Conservation (phyloP, 2,888 invertebrate species). For the Lydus trimaculatus region DNA sequence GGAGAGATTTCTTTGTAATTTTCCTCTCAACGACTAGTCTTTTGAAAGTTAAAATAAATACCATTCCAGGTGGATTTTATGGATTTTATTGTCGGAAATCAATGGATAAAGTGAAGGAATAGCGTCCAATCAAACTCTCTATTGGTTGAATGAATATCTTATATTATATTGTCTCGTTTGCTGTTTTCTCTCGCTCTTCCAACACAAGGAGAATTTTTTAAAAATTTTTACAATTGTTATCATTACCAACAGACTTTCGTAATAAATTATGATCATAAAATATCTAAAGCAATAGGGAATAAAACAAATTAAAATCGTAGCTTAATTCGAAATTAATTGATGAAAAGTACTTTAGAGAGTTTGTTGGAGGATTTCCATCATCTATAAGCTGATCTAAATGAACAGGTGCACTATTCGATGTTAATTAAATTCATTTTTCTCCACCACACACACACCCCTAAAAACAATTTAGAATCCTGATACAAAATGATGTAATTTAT, state of each 20-base stretch:
- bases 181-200: too few relatives aligned
- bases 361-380: not conserved
- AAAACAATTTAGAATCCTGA: not conserved
- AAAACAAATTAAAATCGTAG: not conserved
- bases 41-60: conserved; percentile 1
- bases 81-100: conserved; percentile 3
- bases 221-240: not conserved
- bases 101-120: not conserved
- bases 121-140: not conserved
- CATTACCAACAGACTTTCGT: not conserved
- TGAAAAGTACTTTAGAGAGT: not conserved
- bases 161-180: not conserved
- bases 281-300: not conserved
- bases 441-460: not conserved
- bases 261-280: not conserved
- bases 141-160: conserved; percentile 2
- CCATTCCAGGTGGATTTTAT: conserved; percentile 8
- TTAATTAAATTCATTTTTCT: not conserved
- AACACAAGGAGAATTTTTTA: too few relatives aligned
- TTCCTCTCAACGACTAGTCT: not conserved
- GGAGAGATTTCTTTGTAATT: not conserved
- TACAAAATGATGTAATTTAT: conserved; percentile 20
- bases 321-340: not conserved
- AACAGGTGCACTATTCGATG: not conserved
- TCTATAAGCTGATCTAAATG: not conserved